Evolutionary conservation across 2,888 invertebrate species (phyloP).

Genomic region (Caenorhabditis drosophilae): DNA sequence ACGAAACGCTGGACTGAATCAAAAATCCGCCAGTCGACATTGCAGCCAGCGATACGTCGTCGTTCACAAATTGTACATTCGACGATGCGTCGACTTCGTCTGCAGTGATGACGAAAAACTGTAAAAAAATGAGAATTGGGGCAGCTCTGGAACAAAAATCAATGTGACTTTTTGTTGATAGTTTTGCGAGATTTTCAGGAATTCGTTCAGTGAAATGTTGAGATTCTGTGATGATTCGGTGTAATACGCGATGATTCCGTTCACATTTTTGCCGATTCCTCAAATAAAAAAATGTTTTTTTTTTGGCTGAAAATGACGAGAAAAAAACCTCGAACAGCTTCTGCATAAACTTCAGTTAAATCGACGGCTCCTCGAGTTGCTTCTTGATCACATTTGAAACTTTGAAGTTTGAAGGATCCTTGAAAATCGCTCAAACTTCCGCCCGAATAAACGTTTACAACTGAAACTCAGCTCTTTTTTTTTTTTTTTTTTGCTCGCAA

Average conservation of each 20-base stretch:
- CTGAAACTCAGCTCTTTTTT: not conserved
- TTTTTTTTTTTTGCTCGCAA: not conserved
- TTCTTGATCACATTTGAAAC: constrained; percentile 1
- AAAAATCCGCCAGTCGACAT: constrained; percentile 26
- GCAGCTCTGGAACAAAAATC: not conserved
- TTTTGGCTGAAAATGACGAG: not conserved
- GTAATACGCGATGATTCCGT: constrained; percentile 19
- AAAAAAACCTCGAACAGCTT: constrained; percentile 10
- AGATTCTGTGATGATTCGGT: constrained; percentile 10
- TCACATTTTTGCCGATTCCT: constrained; percentile 22
- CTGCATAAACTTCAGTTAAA: constrained; percentile 12
- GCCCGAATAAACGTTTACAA: constrained; percentile 21
- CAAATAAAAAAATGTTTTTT: not conserved
- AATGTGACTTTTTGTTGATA: constrained; percentile 13
- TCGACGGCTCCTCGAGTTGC: constrained; percentile 5
- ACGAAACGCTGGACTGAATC: too few relatives aligned
- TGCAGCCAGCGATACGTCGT: constrained; percentile 8
- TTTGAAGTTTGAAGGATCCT: not conserved
- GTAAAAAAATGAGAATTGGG: not conserved
- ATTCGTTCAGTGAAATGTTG: constrained; percentile 10
- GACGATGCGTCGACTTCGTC: constrained; percentile 6
- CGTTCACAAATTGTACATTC: not conserved
- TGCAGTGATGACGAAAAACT: constrained; percentile 11
- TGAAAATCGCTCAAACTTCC: constrained; percentile 4
- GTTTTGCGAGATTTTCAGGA: constrained; percentile 9